Conservation (phyloP, 2,888 invertebrate genomes). For the Hirudinaria manillensis region DNA sequence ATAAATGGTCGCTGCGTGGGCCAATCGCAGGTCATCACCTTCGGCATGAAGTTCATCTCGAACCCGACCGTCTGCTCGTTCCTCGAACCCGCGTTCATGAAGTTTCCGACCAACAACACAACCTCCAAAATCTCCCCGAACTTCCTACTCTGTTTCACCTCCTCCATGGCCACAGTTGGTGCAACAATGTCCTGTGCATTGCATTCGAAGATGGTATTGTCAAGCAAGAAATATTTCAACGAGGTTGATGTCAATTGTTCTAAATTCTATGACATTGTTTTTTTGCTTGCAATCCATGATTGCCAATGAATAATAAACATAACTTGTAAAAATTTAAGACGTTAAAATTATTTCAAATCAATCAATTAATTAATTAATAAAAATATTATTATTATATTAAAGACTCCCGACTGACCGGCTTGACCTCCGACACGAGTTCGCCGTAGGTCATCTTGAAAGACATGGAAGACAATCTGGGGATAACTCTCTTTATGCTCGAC, state of each 20-base stretch:
- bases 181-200: slow-evolving; percentile 80
- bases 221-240: background rate
- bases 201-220: background rate
- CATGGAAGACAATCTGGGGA: slow-evolving; percentile 78
- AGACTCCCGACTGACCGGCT: slow-evolving; percentile 64
- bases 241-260: background rate
- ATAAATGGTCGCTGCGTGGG: too few species aligned
- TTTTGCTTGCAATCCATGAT: background rate
- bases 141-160: slow-evolving; percentile 79
- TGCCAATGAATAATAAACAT: too few species aligned
- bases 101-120: slow-evolving; percentile 83
- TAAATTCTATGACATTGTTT: background rate
- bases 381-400: background rate
- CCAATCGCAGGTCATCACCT: slow-evolving; percentile 59
- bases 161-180: slow-evolving; percentile 89
- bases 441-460: slow-evolving; percentile 80
- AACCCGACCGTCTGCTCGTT: slow-evolving; percentile 89
- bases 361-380: too few species aligned
- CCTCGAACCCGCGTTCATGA: slow-evolving; percentile 89
- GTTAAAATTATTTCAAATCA: too few species aligned
- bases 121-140: slow-evolving; percentile 84
- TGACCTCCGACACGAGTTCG: slow-evolving; percentile 78
- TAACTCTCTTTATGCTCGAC: slow-evolving; percentile 77
- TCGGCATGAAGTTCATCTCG: slow-evolving; percentile 89
- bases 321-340: too few species aligned